Conservation (phyloP, 2,888 invertebrate genomes). For the Gastracanthus pulcherrimus region DNA sequence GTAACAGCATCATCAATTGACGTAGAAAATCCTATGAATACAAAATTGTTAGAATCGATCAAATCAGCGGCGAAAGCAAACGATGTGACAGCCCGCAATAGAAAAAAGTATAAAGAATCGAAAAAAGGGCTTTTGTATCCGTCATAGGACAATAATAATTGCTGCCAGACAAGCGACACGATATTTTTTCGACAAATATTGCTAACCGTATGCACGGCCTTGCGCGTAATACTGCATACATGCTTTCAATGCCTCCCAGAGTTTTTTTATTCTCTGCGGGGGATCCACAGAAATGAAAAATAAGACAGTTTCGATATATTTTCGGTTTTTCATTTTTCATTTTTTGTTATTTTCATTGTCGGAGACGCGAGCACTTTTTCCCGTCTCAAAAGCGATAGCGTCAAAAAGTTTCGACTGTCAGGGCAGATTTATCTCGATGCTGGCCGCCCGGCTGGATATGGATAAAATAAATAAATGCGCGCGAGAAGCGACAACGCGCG, state of each 20-base stretch:
- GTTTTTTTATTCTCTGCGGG: neutral
- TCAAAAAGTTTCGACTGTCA: conserved; percentile 29
- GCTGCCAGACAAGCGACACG: neutral
- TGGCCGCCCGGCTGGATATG: neutral
- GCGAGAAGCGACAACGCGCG: neutral
- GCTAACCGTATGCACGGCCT: too few species aligned
- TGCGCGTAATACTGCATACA: too few species aligned
- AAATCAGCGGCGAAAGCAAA: too few species aligned
- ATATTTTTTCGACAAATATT: neutral
- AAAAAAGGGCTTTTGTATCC: too few species aligned
- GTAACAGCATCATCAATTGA: neutral
- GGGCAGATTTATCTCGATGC: conserved; percentile 15
- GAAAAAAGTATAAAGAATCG: neutral
- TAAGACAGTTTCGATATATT: neutral
- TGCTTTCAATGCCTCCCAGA: neutral
- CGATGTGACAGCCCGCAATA: neutral
- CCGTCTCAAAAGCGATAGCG: neutral
- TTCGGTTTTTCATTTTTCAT: neutral
- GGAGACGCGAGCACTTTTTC: neutral
- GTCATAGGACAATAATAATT: neutral
- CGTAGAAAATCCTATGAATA: neutral
- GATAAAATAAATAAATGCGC: conserved; percentile 21
- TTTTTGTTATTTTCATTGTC: neutral
- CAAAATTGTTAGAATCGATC: neutral
- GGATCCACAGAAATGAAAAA: too few species aligned